Percentiles rank a stretch among this genome's conserved stretches.
Evolutionary conservation across 2,113 vertebrate species (phyloP).

Genomic region (Sylvietta virens): DNA sequence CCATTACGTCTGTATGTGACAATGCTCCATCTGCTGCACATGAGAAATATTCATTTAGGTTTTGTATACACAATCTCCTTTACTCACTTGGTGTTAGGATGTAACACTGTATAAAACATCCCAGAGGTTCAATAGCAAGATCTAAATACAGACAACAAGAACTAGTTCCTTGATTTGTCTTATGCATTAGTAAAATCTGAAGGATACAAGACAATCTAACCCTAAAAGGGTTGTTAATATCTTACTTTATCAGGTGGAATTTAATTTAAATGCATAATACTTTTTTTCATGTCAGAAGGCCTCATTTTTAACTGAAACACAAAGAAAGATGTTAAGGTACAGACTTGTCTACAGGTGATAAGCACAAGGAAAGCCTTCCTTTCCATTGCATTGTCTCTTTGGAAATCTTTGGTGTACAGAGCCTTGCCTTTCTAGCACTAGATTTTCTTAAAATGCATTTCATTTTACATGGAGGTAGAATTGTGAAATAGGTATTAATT

Average conservation of each 20-base stretch:
- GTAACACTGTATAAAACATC: not conserved
- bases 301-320: not conserved
- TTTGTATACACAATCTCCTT: not conserved
- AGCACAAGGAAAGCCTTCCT: not conserved
- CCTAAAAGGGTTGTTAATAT: not conserved
- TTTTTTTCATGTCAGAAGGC: not conserved
- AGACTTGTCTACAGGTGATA: not conserved
- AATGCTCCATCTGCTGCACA: not conserved
- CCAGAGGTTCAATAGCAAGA: not conserved
- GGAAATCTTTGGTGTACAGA: not conserved
- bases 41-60: not conserved
- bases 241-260: not conserved
- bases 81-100: not conserved
- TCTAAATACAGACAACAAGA: not conserved
- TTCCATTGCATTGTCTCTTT: not conserved
- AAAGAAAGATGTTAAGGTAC: not conserved
- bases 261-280: not conserved
- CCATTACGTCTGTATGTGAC: not conserved
- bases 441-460: not conserved
- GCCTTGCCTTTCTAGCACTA: not conserved
- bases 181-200: not conserved
- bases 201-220: not conserved
- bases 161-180: not conserved
- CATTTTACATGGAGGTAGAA: not conserved
- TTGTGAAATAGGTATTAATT: not conserved